These are phyloP conservation scores for Chionodraco myersi DNA, from an alignment of 2,113 vertebrate genomes.

Conservation along the genomic window DNA sequence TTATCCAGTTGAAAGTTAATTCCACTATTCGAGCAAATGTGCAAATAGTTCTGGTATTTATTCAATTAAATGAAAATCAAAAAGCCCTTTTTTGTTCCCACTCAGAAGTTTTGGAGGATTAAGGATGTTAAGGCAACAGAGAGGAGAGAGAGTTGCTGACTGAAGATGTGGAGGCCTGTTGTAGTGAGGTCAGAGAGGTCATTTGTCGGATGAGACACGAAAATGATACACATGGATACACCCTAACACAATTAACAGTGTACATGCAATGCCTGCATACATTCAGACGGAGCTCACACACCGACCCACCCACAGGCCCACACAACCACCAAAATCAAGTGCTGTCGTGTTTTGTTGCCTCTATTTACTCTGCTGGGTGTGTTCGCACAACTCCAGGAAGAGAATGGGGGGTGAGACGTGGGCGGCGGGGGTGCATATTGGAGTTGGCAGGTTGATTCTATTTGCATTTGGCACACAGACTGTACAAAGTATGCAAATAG, in stretches of 20 bases:
- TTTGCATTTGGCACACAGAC: conserved; percentile 86
- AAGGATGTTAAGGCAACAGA: background rate
- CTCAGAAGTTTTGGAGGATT: background rate
- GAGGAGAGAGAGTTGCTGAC: background rate
- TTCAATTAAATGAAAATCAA: background rate
- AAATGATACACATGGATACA: conserved; percentile 40
- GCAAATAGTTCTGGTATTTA: background rate
- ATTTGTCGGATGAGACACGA: conserved; percentile 33
- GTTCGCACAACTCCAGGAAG: conserved; percentile 61
- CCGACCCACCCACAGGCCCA: conserved; percentile 34
- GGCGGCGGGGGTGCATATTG: conserved; percentile 28
- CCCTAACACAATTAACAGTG: conserved; percentile 7
- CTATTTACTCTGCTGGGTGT: conserved; percentile 76
- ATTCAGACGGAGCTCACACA: conserved; percentile 11
- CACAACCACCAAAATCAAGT: conserved; percentile 47
- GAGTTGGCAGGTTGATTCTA: conserved; percentile 74
- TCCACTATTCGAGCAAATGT: background rate
- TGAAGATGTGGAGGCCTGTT: background rate
- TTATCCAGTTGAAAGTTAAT: background rate
- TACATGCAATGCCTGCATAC: conserved; percentile 16
- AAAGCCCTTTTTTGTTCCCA: background rate
- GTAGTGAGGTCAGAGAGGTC: conserved; percentile 5
- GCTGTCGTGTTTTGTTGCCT: conserved; percentile 68
- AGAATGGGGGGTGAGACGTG: conserved; percentile 45
- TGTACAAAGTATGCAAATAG: conserved; percentile 84